A percentile compares a stretch with the other conserved stretches of the same genome.
Evolutionary conservation across 2,113 vertebrate species (phyloP).

Genomic region (Cariama cristata): DNA sequence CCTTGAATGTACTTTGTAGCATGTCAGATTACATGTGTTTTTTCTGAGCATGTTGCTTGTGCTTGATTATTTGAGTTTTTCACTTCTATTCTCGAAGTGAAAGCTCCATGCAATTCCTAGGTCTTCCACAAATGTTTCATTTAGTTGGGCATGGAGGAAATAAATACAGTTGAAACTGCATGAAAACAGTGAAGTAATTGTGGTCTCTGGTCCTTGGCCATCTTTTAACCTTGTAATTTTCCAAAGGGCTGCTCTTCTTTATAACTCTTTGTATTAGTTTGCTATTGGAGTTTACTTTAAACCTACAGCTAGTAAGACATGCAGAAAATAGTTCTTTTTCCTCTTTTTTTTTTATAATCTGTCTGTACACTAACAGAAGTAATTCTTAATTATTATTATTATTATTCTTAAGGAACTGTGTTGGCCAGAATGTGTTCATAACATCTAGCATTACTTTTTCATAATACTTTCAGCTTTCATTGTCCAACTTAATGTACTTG

Average conservation of each 20-base stretch:
- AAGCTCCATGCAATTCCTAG: not conserved
- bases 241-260: not conserved
- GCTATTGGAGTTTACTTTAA: not conserved
- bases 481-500: not conserved
- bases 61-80: not conserved
- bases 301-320: not conserved
- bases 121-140: not conserved
- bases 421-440: not conserved
- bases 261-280: not conserved
- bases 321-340: not conserved
- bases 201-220: not conserved
- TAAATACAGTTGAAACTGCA: not conserved
- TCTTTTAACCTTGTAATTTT: constrained; percentile 20
- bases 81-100: not conserved
- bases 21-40: not conserved
- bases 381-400: too few relatives aligned
- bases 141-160: not conserved
- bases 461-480: not conserved
- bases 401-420: not conserved
- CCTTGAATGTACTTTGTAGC: not conserved
- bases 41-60: not conserved
- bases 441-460: not conserved
- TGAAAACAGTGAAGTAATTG: not conserved
- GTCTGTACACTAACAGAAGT: not conserved
- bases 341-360: not conserved